A percentile compares a stretch with the other conserved stretches of the same genome.
These are phyloP conservation scores for Melikaiella ostensackeni DNA, from an alignment of 2,888 invertebrate genomes.

Conservation along the genomic window DNA sequence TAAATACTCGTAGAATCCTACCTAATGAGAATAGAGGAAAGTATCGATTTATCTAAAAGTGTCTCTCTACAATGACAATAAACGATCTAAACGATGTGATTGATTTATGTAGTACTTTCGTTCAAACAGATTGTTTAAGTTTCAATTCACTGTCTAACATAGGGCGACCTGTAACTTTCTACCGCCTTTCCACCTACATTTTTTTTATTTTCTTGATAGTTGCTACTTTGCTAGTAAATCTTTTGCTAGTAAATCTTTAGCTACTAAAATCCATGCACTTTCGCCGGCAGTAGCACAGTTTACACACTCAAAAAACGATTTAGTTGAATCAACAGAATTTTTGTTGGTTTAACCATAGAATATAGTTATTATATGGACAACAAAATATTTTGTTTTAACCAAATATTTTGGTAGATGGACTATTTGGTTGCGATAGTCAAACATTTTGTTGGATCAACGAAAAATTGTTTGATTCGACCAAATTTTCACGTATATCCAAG, in stretches of 20 bases:
- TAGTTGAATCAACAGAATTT: no score
- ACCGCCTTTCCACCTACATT: not conserved
- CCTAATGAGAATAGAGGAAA: not conserved
- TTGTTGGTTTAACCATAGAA: no score
- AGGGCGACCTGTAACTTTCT: conserved; percentile 8
- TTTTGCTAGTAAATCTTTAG: not conserved
- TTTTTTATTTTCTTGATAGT: not conserved
- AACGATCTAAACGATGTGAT: not conserved
- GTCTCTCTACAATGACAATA: not conserved
- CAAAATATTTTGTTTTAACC: no score
- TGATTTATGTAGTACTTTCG: conserved; percentile 12
- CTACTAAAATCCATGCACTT: not conserved
- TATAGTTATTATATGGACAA: no score
- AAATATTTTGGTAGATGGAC: no score
- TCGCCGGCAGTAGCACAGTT: no score
- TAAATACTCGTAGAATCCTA: not conserved
- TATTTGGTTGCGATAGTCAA: no score
- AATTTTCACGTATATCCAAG: no score
- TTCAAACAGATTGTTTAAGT: not conserved
- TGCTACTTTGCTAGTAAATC: not conserved
- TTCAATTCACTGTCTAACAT: not conserved
- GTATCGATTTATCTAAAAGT: not conserved
- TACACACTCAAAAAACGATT: no score
- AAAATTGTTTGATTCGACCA: no score
- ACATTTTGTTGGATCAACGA: no score